A percentile compares a stretch with the other conserved stretches of the same genome.
These are phyloP conservation scores for Calameuta pallipes DNA, from an alignment of 2,888 invertebrate genomes.

Conservation along the genomic window DNA sequence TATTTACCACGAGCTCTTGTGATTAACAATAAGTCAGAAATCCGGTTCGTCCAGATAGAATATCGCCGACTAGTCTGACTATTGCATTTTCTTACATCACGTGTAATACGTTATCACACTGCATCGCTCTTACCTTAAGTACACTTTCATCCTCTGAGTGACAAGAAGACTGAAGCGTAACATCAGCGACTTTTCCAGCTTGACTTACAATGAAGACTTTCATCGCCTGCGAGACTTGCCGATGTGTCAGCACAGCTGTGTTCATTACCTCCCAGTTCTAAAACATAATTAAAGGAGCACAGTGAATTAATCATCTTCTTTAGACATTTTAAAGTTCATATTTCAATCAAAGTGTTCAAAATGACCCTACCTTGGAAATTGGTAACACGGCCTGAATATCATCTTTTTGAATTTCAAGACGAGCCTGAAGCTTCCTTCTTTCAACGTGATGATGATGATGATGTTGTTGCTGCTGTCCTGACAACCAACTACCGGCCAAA, in stretches of 20 bases:
- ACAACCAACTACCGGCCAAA: slow-evolving; percentile 51
- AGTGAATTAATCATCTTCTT: slow-evolving; percentile 28
- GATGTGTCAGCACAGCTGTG: slow-evolving; percentile 93
- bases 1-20: neutral
- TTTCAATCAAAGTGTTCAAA: neutral
- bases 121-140: slow-evolving; percentile 79
- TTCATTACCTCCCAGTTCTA: slow-evolving; percentile 97
- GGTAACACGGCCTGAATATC: slow-evolving; percentile 94
- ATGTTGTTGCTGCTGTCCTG: slow-evolving; percentile 46
- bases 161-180: slow-evolving; percentile 93
- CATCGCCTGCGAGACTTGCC: slow-evolving; percentile 94
- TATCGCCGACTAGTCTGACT: neutral
- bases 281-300: slow-evolving; percentile 40
- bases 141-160: slow-evolving; percentile 96
- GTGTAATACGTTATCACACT: neutral
- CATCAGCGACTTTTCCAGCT: slow-evolving; percentile 93
- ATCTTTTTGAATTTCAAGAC: slow-evolving; percentile 91
- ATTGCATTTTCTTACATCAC: neutral
- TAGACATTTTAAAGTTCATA: neutral
- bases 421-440: slow-evolving; percentile 78
- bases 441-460: slow-evolving; percentile 59
- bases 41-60: neutral
- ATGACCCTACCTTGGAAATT: slow-evolving; percentile 83
- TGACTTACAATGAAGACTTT: slow-evolving; percentile 95
- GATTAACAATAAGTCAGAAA: neutral